phyloP scores from a whole-genome alignment of 2,888 invertebrate genomes.

The Mylabris sibirica region DNA sequence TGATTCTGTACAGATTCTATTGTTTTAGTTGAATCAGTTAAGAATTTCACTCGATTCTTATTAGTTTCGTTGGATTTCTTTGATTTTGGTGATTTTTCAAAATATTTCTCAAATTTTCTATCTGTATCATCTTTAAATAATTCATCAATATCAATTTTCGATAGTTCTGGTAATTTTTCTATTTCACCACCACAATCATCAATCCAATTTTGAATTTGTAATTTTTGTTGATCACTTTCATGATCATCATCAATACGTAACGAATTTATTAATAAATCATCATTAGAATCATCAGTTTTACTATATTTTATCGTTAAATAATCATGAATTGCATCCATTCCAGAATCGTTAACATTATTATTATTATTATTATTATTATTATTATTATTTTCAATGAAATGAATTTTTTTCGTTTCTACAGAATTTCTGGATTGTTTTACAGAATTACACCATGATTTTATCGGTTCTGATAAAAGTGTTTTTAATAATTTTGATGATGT shows the following conservation, averaged over 20 bases:
- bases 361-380: too few species aligned
- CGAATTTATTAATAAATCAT: not conserved
- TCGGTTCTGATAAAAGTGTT: constrained; percentile 52
- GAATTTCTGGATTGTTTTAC: constrained; percentile 26
- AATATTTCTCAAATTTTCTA: constrained; percentile 43
- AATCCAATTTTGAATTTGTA: constrained; percentile 43
- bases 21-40: constrained; percentile 37
- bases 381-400: not conserved
- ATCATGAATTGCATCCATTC: constrained; percentile 44
- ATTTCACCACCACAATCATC: constrained; percentile 44
- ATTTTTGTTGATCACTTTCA: constrained; percentile 30
- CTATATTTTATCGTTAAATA: constrained; percentile 49
- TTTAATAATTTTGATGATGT: constrained; percentile 53
- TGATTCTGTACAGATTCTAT: constrained; percentile 21
- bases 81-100: constrained; percentile 28
- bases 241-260: constrained; percentile 18
- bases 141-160: constrained; percentile 47
- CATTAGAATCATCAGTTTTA: constrained; percentile 17
- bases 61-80: constrained; percentile 21
- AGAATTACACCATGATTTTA: constrained; percentile 48
- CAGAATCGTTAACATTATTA: constrained; percentile 17
- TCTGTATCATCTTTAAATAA: constrained; percentile 46
- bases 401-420: constrained; percentile 50
- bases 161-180: constrained; percentile 45
- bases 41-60: constrained; percentile 39